Evolutionary conservation across 2,113 vertebrate species (phyloP).

Genomic region (Triplophysa siluroides): DNA sequence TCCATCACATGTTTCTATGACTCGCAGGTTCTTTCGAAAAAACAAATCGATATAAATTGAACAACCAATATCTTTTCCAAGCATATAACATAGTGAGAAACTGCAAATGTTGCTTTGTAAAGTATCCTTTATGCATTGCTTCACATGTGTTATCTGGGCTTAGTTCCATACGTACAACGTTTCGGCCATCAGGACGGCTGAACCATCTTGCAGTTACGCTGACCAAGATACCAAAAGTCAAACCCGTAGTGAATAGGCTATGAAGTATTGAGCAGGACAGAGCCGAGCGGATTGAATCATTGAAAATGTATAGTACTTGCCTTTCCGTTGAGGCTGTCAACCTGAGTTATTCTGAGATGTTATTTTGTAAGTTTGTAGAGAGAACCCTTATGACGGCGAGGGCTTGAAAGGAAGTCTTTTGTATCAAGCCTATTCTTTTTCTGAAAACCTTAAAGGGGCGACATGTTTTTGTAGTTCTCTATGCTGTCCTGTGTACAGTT

Average conservation of each 20-base stretch:
- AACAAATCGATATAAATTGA: slow-evolving; percentile 48
- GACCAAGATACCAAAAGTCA: slow-evolving; percentile 34
- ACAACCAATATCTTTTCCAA: slow-evolving; percentile 30
- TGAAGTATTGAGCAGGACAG: slow-evolving; percentile 34
- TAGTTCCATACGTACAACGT: slow-evolving; percentile 17
- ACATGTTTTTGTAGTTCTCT: slow-evolving; percentile 46
- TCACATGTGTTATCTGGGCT: slow-evolving; percentile 27
- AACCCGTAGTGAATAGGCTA: slow-evolving; percentile 21
- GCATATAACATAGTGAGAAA: slow-evolving; percentile 23
- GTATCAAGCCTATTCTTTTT: slow-evolving; percentile 46
- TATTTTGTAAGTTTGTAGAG: slow-evolving; percentile 40
- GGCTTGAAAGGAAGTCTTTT: slow-evolving; percentile 29
- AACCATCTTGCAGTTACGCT: slow-evolving; percentile 21
- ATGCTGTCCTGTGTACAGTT: slow-evolving; percentile 48
- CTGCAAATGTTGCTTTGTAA: slow-evolving; percentile 53
- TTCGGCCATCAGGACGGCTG: background rate
- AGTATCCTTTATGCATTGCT: slow-evolving; percentile 49
- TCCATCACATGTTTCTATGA: slow-evolving; percentile 46
- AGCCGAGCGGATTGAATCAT: slow-evolving; percentile 35
- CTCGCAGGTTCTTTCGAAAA: slow-evolving; percentile 37
- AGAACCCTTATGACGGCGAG: slow-evolving; percentile 28
- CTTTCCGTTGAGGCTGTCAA: slow-evolving; percentile 41
- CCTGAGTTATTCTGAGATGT: slow-evolving; percentile 38
- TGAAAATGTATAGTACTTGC: slow-evolving; percentile 45
- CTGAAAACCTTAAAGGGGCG: background rate